Conservation (phyloP, 2,888 invertebrate genomes). For the Phaonia tiefii region DNA sequence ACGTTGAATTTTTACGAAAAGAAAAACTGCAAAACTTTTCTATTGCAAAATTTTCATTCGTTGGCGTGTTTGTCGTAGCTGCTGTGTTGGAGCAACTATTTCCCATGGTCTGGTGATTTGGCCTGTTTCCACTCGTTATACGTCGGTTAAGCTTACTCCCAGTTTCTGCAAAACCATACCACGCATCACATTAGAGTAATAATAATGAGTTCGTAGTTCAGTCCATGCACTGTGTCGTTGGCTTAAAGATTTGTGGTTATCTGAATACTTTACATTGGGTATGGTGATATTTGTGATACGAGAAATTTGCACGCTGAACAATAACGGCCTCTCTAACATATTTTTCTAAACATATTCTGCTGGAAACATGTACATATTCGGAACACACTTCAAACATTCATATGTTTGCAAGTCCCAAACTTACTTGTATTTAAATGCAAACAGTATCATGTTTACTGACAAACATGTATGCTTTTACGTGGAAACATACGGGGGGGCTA, state of each 20-base stretch:
- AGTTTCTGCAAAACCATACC: constrained; percentile 53
- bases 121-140: background rate
- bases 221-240: constrained; percentile 55
- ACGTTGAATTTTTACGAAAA: constrained; percentile 44
- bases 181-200: constrained; percentile 55
- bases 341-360: no score
- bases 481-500: no score
- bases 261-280: background rate
- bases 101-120: constrained; percentile 63
- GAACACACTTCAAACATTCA: no score
- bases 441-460: no score
- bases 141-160: constrained; percentile 44
- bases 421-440: no score
- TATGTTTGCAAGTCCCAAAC: no score
- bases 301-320: no score
- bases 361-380: no score
- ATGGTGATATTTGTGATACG: no score
- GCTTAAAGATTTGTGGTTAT: background rate
- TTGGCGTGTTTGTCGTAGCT: constrained; percentile 12
- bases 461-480: no score
- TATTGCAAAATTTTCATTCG: constrained; percentile 23
- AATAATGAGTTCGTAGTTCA: constrained; percentile 61
- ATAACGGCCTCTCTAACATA: no score
- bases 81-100: constrained; percentile 51
- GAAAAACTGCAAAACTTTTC: constrained; percentile 45